Evolutionary conservation across 2,113 vertebrate genomes (phyloP), one percentile per base, ranked within the genome.

Genomic region (Coturnix japonica): DNA sequence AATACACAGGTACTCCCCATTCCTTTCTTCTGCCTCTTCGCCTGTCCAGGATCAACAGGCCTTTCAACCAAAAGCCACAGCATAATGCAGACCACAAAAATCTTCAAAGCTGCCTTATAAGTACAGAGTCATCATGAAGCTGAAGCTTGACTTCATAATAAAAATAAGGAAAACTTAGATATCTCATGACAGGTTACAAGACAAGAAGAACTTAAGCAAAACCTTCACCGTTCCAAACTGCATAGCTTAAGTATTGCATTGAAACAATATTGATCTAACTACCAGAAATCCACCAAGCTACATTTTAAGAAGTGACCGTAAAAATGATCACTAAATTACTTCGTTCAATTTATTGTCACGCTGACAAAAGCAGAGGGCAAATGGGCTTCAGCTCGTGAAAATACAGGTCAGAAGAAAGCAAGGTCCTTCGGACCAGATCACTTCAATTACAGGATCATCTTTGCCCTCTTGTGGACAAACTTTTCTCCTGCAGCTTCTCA

Each of bases 391-490:
- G 1, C 17, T 65, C n/a, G 8, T 23, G 66, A 51, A 75, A 79
- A 66, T 4, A 14, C 8, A 31, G 37, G 22, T 6, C 33, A 16
- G 31, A 41, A 35, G 28, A 53, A 3, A 12, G 31, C 0, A 0
- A 59, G 61, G 30, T 39, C 26, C 31, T 64, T n/a, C 7, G 9
- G 3, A 18, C 17, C 7, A 10, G 20, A 1, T 41, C 2, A 31
- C 33, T 91, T 70, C 76, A 30, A 67, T 75, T 20, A 6, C 53
- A 80, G 60, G 87, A 69, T 54, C 91, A 23, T 64, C 49, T 93
- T 76, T 63, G 93, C 95, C 94, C 91, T 94, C 96, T 95, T 79
- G 95, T 91, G 96, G 96, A 53, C 90, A 81, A 73, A 72, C 33
- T 8, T 81, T 49, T 59, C 66, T 84, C 80, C 77, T 91, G 77